These are phyloP conservation scores for Amyelois transitella DNA, from an alignment of 1,140 invertebrate species.

Conservation along the genomic window DNA sequence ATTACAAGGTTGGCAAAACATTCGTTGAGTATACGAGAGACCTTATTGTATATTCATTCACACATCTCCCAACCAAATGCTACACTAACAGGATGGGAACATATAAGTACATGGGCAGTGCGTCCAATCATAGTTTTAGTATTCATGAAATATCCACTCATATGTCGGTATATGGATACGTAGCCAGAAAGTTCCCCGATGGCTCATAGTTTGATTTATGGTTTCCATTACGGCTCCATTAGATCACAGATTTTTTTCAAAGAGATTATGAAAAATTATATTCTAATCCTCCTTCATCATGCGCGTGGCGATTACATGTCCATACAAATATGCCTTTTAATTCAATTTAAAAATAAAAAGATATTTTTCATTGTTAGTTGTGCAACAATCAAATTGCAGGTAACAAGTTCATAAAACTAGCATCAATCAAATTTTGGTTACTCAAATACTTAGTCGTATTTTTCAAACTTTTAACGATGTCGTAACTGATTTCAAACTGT, in stretches of 20 bases:
- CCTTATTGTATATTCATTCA: not conserved
- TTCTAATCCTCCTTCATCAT: too few relatives aligned
- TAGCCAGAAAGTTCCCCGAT: not conserved
- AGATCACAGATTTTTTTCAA: not conserved
- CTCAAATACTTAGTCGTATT: not conserved
- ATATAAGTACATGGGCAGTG: not conserved
- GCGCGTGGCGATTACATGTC: too few relatives aligned
- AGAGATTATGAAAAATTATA: too few relatives aligned
- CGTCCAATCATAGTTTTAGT: not conserved
- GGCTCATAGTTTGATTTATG: not conserved
- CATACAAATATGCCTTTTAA: too few relatives aligned
- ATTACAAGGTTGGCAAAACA: too few relatives aligned
- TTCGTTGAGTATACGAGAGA: not conserved
- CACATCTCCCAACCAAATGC: not conserved
- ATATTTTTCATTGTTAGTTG: too few relatives aligned
- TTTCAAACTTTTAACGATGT: conserved; percentile 28
- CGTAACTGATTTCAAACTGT: too few relatives aligned
- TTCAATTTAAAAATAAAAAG: too few relatives aligned
- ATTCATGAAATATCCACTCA: not conserved
- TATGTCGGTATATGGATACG: not conserved
- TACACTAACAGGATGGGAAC: not conserved
- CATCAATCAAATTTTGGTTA: not conserved
- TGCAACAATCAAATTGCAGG: not conserved
- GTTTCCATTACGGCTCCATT: not conserved
- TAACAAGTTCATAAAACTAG: not conserved